Conservation (phyloP, 2,888 invertebrate genomes). For the Spodoptera littoralis region DNA sequence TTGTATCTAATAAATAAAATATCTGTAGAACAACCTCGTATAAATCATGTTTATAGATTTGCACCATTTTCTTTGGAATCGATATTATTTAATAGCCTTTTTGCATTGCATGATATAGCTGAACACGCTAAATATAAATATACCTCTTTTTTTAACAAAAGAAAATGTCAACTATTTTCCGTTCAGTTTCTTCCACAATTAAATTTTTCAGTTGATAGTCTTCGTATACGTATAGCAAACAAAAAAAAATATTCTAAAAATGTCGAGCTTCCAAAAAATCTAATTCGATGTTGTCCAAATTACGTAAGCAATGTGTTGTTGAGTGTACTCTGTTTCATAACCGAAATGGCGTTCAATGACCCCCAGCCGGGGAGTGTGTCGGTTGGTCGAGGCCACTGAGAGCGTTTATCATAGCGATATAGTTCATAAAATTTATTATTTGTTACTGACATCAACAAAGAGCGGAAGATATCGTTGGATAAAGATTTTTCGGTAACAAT, state of each 20-base stretch:
- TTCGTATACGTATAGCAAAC: neutral
- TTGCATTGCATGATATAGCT: conserved; percentile 1
- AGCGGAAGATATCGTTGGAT: conserved; percentile 13
- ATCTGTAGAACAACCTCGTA: conserved; percentile 32
- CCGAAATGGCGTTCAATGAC: conserved; percentile 83
- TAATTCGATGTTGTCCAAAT: conserved; percentile 28
- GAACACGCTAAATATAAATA: too few species aligned
- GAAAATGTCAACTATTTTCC: too few species aligned
- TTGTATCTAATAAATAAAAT: conserved; percentile 30
- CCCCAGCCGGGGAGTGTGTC: conserved; percentile 80
- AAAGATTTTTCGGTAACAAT: conserved; percentile 7
- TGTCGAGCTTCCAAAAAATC: conserved; percentile 12
- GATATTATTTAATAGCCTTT: conserved; percentile 30
- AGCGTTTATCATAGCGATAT: conserved; percentile 76
- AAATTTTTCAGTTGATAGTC: too few species aligned
- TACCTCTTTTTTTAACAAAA: too few species aligned
- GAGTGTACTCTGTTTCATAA: conserved; percentile 71
- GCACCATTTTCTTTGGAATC: conserved; percentile 31
- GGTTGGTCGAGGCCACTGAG: conserved; percentile 84
- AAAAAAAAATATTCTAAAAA: conserved; percentile 11
- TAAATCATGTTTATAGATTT: conserved; percentile 38
- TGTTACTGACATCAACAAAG: conserved; percentile 32
- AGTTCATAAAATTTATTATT: conserved; percentile 56
- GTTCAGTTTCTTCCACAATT: too few species aligned
- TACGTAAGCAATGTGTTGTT: conserved; percentile 47